Evolutionary conservation across 2,797 vertebrate species (phyloP), one percentile per base, ranked within the genome.

Genomic region (Phalanger gymnotis): DNA sequence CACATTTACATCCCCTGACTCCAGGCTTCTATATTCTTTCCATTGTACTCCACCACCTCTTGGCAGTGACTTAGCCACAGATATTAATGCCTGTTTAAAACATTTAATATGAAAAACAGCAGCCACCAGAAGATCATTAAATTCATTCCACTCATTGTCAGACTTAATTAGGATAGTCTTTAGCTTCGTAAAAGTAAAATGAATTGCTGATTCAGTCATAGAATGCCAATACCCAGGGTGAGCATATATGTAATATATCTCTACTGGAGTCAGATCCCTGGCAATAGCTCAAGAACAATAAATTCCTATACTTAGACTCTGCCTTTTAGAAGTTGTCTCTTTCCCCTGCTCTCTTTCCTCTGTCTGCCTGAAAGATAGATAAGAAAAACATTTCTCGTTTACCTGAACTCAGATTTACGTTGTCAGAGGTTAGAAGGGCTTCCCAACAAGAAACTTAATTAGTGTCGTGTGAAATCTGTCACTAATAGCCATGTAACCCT

Each of bases 401-500:
- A 47, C 40, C 40, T 47, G 73, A 87, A 51, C 22, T 47, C 73
- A 87, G 22, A 87, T 87, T 47, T 87, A 87, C 73, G 22, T 87
- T 87, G 40, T 47, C 40, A 51, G 40, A 25, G 1, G 9, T 27
- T 87, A 87, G 73, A 87, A 87, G 31, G 40, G 27, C 9, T 81
- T 87, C 31, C 40, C 12, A 87, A 51, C 73, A 87, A 87, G 73
- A 87, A 51, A 87, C 19, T 47, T 66, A 66, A 25, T 53, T 53
- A 14, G 89, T 7, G 54, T 89, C 81, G 30, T 95, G 54, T 91
- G 92, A 92, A 92, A 47, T 0, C 51, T 51, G 16, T 22, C 52
- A 58, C 54, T 95, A 53, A 90, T 31, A 94, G 92, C 22, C 40
- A 66, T 54, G 87, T 55, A n/a, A 73, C 92, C 92, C 91, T 28